phyloP scores from a whole-genome alignment of 1,140 invertebrate species.

The Euschistus heros region DNA sequence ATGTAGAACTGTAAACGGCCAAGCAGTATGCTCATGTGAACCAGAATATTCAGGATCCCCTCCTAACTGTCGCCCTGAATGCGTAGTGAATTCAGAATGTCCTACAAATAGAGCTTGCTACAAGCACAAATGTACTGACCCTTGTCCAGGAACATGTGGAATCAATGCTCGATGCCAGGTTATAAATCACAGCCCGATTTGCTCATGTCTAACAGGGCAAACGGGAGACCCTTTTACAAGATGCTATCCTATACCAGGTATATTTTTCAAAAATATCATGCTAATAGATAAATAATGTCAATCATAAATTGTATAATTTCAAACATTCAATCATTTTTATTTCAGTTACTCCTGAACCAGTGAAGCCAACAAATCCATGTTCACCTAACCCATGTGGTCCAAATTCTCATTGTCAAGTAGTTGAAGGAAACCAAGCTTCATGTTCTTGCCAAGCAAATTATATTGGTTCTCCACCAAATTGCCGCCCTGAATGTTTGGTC shows the following conservation, averaged over 20 bases:
- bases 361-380: constrained; percentile 28
- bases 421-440: constrained; percentile 41
- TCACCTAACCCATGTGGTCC: constrained; percentile 39
- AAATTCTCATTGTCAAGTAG: constrained; percentile 38
- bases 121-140: constrained; percentile 46
- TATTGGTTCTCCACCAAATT: constrained; percentile 44
- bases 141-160: constrained; percentile 47
- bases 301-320: not conserved
- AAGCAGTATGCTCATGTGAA: constrained; percentile 58
- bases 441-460: constrained; percentile 47
- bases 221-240: constrained; percentile 39
- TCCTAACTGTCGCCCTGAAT: constrained; percentile 63
- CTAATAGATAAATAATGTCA: too few species aligned
- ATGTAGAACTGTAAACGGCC: constrained; percentile 49
- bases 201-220: constrained; percentile 36
- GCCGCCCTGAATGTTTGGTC: constrained; percentile 45
- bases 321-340: not conserved
- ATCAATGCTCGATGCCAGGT: constrained; percentile 43
- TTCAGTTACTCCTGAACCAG: constrained; percentile 15
- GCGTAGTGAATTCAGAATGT: constrained; percentile 66
- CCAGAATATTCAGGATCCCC: constrained; percentile 56
- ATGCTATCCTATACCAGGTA: constrained; percentile 32
- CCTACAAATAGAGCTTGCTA: constrained; percentile 48
- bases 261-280: not conserved
- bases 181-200: constrained; percentile 40